Conservation (phyloP, 1,140 invertebrate species). For the Drosophila littoralis region DNA sequence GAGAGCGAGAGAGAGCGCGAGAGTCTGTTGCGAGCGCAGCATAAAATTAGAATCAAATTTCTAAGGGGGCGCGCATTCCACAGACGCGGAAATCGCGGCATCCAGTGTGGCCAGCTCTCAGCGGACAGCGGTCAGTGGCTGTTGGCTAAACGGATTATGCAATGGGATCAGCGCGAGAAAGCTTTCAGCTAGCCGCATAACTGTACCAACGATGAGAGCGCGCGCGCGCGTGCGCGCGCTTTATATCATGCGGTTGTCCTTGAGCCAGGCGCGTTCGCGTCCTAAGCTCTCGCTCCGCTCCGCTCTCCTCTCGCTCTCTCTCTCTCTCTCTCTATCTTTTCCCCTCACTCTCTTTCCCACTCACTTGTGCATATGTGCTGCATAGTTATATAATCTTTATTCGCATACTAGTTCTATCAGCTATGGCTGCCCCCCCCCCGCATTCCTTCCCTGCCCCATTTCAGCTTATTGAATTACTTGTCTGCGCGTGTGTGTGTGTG, state of each 20-base stretch:
- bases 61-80: conserved; percentile 30
- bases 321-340: not conserved
- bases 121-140: too few relatives aligned
- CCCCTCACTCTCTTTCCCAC: not conserved
- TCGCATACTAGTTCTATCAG: conserved; percentile 32
- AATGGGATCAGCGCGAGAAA: conserved; percentile 21
- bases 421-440: conserved; percentile 8
- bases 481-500: conserved; percentile 6
- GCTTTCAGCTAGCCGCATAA: conserved; percentile 34
- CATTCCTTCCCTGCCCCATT: conserved; percentile 20
- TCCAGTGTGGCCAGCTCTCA: not conserved
- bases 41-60: conserved; percentile 39
- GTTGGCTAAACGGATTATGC: not conserved
- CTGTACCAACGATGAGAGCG: conserved; percentile 28
- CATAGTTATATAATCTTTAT: conserved; percentile 27
- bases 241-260: conserved; percentile 32
- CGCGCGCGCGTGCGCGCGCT: conserved; percentile 3
- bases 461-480: conserved; percentile 53
- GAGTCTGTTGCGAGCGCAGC: not conserved
- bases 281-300: conserved; percentile 15
- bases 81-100: conserved; percentile 27
- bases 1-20: not conserved
- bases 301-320: not conserved
- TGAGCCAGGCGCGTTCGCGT: conserved; percentile 32
- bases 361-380: not conserved